A percentile compares a stretch with the other conserved stretches of the same genome.
These are phyloP conservation scores for Nymphalis urticae DNA, from an alignment of 2,888 invertebrate genomes.

Conservation along the genomic window DNA sequence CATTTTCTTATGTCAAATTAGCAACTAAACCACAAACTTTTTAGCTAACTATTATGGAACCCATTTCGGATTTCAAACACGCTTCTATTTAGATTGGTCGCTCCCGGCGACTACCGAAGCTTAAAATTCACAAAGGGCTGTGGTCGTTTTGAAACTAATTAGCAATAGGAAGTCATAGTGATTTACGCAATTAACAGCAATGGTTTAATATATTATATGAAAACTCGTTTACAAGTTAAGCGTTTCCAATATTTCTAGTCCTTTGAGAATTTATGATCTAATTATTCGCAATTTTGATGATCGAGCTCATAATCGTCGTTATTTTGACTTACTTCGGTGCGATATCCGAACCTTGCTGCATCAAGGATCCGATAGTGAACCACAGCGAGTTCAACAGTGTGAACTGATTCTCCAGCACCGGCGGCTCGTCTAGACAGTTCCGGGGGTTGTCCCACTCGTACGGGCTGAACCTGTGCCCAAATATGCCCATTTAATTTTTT, in stretches of 20 bases:
- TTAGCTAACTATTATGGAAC: constrained; percentile 65
- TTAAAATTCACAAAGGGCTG: constrained; percentile 77
- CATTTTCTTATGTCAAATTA: constrained; percentile 55
- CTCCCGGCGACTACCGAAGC: constrained; percentile 64
- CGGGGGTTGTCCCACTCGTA: constrained; percentile 96
- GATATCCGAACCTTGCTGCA: constrained; percentile 96
- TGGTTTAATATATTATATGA: constrained; percentile 11
- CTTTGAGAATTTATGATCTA: constrained; percentile 20
- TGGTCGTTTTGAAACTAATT: constrained; percentile 79
- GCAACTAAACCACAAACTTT: constrained; percentile 66
- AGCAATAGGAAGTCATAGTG: constrained; percentile 43
- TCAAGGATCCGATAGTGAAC: constrained; percentile 96
- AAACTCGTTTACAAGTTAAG: not conserved
- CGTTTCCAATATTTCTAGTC: not conserved
- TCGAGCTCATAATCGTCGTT: constrained; percentile 42
- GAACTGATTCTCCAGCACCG: constrained; percentile 94
- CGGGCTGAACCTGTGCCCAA: constrained; percentile 90
- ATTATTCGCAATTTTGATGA: constrained; percentile 18
- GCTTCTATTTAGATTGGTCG: constrained; percentile 70
- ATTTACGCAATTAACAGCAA: constrained; percentile 15
- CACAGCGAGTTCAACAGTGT: constrained; percentile 95
- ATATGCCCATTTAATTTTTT: constrained; percentile 51
- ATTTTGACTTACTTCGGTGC: constrained; percentile 89
- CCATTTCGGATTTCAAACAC: constrained; percentile 64
- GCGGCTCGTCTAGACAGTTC: constrained; percentile 91